Evolutionary conservation across 2,797 vertebrate species (phyloP).

Genomic region (Oreonectes daqikongensis): DNA sequence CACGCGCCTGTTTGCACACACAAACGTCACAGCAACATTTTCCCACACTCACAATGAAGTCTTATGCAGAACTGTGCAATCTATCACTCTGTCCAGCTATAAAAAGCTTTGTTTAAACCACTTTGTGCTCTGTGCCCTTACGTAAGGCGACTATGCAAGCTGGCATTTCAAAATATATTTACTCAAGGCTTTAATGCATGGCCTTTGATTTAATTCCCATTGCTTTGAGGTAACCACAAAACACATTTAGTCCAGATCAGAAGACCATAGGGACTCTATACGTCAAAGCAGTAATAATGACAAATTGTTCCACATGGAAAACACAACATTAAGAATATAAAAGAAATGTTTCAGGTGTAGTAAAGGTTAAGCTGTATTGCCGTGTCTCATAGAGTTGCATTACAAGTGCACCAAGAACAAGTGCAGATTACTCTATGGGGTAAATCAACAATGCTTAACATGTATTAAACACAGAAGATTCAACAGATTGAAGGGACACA

Average conservation of each 20-base stretch:
- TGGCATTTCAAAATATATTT: conserved; percentile 16
- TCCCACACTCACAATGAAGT: conserved; percentile 23
- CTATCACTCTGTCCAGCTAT: background rate
- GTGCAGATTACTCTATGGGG: background rate
- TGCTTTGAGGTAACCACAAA: conserved; percentile 17
- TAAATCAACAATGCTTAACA: background rate
- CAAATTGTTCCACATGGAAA: background rate
- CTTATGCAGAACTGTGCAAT: conserved; percentile 14
- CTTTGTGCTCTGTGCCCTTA: conserved; percentile 9
- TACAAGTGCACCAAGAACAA: background rate
- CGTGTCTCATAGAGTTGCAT: background rate
- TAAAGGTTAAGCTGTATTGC: background rate
- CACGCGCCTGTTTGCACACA: background rate
- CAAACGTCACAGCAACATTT: conserved; percentile 9
- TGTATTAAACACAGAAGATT: background rate
- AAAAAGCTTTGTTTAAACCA: conserved; percentile 10
- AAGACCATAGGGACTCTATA: background rate
- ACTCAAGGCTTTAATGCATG: background rate
- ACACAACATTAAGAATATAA: background rate
- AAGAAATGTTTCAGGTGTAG: background rate
- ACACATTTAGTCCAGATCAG: background rate
- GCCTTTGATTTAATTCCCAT: background rate
- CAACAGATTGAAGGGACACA: background rate
- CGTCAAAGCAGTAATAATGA: background rate
- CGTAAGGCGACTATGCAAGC: background rate